Evolutionary conservation across 64 coral and sea anemone genomes (phyloP), one percentile per base, ranked within the genome.

Genomic region (Stylophora pistillata): DNA sequence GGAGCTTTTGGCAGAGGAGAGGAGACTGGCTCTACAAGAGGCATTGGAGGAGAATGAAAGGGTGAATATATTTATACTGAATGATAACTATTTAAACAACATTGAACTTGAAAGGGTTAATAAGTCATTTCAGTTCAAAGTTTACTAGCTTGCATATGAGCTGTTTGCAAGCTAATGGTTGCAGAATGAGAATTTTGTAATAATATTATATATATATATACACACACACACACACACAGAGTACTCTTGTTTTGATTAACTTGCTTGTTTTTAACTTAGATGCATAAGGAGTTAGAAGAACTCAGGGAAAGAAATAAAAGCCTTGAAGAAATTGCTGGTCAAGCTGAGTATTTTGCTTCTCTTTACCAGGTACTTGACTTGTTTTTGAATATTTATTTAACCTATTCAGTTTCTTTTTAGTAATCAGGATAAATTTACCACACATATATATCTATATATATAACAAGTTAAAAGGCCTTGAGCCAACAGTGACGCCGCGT

Each of bases 1-100:
- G 97, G 93, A 99, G 81, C 71, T 99, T 56, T 28, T 99, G 4
- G 97, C 97, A 58, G 97, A 99, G 59, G 97, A 95, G 76, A 95
- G 97, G 76, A 55, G 93, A 4, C 28, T 93, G 53, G 97, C 97
- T 66, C 69, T 99, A 15, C 93, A 95, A 78, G 93, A 99, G 58
- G 91, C 97, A 30, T 55, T 99, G 30, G 83, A 95, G 78, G 97
- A 99, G 84, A 99, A 99, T 88, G 78, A 95, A n/a, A 95, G 56
- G 93, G 97, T 97, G 7, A 47, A 47, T 47, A 47, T 7, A 47
- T 47, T n/a, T n/a, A n/a, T n/a, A n/a, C n/a, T n/a, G n/a, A n/a
- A n/a, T n/a, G n/a, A n/a, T n/a, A n/a, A n/a, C n/a, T n/a, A n/a
- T n/a, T n/a, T n/a, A n/a, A n/a, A n/a, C n/a, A n/a, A n/a, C n/a